Evolutionary conservation across 2,797 vertebrate species (phyloP).

Genomic region (Pipistrellus kuhlii): DNA sequence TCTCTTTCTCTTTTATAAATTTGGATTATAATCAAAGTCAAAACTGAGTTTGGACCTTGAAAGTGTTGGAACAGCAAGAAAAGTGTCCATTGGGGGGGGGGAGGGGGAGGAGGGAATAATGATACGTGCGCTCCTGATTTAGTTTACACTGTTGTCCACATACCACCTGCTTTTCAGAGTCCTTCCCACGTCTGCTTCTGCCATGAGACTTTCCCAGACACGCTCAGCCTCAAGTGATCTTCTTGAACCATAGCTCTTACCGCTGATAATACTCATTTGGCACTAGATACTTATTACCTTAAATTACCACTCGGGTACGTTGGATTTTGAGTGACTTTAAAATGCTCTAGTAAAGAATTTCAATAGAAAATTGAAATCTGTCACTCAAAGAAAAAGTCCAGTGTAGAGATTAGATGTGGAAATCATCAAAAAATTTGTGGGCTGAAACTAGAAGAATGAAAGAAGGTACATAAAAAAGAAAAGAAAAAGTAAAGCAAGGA

Average conservation of each 20-base stretch:
- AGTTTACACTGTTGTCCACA: not conserved
- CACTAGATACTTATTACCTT: not conserved
- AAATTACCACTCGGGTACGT: not conserved
- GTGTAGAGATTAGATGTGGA: not conserved
- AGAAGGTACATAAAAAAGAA: not conserved
- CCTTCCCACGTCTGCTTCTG: not conserved
- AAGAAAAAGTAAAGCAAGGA: not conserved
- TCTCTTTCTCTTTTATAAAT: not conserved
- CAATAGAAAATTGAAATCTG: not conserved
- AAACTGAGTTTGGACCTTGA: not conserved
- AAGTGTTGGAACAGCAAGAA: not conserved
- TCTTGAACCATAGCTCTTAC: not conserved
- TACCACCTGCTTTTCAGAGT: not conserved
- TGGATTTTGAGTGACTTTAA: constrained; percentile 1
- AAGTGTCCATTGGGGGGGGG: not conserved
- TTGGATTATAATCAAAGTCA: not conserved
- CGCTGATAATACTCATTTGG: not conserved
- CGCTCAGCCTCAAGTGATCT: not conserved
- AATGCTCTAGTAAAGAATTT: not conserved
- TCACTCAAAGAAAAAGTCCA: not conserved
- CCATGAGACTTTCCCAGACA: not conserved
- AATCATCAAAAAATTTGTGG: constrained; percentile 4
- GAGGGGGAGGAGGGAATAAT: not conserved
- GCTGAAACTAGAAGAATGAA: constrained; percentile 23
- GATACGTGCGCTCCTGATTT: not conserved